These are phyloP conservation scores for Tangara arthus DNA, from an alignment of 2,797 vertebrate species.

Conservation along the genomic window DNA sequence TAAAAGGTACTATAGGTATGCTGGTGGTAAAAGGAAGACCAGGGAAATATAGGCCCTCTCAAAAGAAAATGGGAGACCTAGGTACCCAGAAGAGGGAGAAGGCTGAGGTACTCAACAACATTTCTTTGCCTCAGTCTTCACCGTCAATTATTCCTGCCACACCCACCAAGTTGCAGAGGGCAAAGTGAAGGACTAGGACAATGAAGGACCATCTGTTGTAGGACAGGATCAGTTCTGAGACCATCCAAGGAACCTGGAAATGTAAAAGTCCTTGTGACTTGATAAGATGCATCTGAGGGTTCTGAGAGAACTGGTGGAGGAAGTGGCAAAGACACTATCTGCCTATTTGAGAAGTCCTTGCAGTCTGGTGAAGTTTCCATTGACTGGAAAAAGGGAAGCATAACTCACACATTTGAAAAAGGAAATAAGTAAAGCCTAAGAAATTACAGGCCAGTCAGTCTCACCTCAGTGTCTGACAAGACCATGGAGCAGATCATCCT, in stretches of 20 bases:
- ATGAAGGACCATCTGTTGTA: background rate
- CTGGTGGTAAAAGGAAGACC: background rate
- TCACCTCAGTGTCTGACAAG: background rate
- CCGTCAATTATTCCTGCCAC: background rate
- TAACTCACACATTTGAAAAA: background rate
- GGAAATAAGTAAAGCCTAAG: background rate
- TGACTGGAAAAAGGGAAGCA: background rate
- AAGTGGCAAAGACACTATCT: background rate
- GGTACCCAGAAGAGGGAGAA: background rate
- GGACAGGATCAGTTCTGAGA: background rate
- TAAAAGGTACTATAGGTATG: background rate
- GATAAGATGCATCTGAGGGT: background rate
- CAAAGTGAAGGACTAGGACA: background rate
- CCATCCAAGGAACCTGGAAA: background rate
- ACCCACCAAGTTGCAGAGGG: background rate
- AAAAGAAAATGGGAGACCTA: background rate
- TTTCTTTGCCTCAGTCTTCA: background rate
- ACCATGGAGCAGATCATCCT: background rate
- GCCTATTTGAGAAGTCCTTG: background rate
- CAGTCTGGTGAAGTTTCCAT: background rate
- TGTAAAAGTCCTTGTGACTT: background rate
- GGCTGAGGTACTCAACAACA: accelerated
- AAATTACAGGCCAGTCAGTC: background rate
- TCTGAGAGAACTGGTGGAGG: background rate
- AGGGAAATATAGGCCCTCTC: background rate